phyloP scores from a whole-genome alignment of 2,797 vertebrate species.

The Oophaga sylvatica region DNA sequence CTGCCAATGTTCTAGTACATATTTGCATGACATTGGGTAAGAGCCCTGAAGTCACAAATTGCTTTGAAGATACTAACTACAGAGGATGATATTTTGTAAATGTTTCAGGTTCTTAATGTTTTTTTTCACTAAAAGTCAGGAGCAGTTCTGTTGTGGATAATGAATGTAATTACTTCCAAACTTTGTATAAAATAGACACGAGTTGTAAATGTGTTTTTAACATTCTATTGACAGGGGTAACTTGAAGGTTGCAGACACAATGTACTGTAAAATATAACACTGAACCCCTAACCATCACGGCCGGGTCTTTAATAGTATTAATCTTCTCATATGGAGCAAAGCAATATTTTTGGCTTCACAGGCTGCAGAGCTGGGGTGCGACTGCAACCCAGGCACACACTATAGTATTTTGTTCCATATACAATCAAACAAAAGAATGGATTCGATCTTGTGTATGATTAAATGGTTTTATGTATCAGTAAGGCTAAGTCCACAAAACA shows the following conservation, averaged over 20 bases:
- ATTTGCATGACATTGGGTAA: constrained; percentile 37
- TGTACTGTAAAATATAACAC: too few relatives aligned
- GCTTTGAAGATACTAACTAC: constrained; percentile 22
- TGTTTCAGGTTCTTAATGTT: constrained; percentile 22
- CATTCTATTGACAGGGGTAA: too few relatives aligned
- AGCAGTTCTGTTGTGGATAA: background rate
- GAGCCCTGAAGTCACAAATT: constrained; percentile 54
- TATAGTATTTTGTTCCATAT: background rate
- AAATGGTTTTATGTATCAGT: background rate
- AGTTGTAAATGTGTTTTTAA: background rate
- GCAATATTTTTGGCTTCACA: too few relatives aligned
- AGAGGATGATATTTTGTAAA: constrained; percentile 18
- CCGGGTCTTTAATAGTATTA: too few relatives aligned
- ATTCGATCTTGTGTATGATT: background rate
- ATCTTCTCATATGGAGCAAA: too few relatives aligned
- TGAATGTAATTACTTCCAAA: background rate
- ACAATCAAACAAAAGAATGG: background rate
- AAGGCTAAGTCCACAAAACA: too few relatives aligned
- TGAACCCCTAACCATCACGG: too few relatives aligned
- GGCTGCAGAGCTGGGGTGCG: too few relatives aligned
- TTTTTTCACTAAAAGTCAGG: constrained; percentile 11
- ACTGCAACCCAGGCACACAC: too few relatives aligned
- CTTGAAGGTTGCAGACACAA: too few relatives aligned
- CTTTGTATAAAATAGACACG: background rate
- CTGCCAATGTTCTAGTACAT: constrained; percentile 34